Base-by-base conservation (phyloP, 2,113 vertebrate species). In the Xiphophorus couchianus region DNA sequence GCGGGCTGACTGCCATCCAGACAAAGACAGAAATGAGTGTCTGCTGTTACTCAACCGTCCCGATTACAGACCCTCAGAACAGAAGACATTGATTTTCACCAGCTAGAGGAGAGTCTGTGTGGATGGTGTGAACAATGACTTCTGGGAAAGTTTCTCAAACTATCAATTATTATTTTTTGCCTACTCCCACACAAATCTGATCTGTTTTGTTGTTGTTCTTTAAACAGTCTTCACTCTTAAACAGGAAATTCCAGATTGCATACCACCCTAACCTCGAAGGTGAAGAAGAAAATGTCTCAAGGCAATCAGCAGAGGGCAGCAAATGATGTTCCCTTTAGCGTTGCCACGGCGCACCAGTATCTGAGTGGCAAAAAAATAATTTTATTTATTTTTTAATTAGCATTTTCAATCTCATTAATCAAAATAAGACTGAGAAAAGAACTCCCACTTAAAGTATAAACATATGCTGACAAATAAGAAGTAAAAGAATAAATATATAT, bases 261-360 rank as follows among this genome's bases (percentile, higher is more conserved):
- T 9, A n/a, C 51, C 19, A 25, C 22, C 15, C 13, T 27, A 66
- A 66, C 22, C 5, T 22, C 15, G 5, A 15, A 7, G n/a, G 1
- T 25, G 28, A 29, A 14, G 35, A 54, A 11, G 27, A 64, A 71
- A 54, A 62, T 12, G 25, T n/a, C 10, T 11, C 30, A 17, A 30
- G 58, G 8, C 15, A 1, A 39, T 30, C 92, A 89, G 79, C 74
- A 93, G 91, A 74, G 84, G 91, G 90, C 86, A 87, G 76, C 88
- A 92, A 28, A 25, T 86, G 71, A 78, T 68, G 37, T 74, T 70
- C n/a, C 29, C 15, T 58, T 64, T 28, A 44, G 28, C 19, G 1
- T 44, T 19, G 5, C 19, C 13, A n/a, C 8, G 4, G 37, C 1
- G 39, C 27, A 31, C 28, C 37, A 48, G 12, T 14, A 1, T 51